A percentile compares a stretch with the other conserved stretches of the same genome.
Conservation (phyloP, 2,113 vertebrate genomes). For the Festucalex cinctus region DNA sequence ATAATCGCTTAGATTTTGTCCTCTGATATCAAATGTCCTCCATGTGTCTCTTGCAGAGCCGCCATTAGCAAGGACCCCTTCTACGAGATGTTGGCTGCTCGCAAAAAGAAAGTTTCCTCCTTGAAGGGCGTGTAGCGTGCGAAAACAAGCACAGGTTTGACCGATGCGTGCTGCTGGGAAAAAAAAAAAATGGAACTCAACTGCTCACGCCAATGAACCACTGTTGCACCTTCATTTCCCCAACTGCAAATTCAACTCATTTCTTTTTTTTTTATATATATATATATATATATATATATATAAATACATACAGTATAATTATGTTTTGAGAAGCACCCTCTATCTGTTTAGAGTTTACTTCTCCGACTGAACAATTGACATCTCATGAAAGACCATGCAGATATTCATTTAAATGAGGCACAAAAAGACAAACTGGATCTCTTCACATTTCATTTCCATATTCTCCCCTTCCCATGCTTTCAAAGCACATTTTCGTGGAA, state of each 20-base stretch:
- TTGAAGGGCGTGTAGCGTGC: slow-evolving; percentile 81
- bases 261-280: not conserved
- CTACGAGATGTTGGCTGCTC: slow-evolving; percentile 94
- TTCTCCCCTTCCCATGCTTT: not conserved
- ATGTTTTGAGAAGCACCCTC: not conserved
- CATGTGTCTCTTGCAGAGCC: slow-evolving; percentile 72
- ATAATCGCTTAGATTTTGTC: no score
- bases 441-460: not conserved
- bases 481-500: slow-evolving; percentile 32
- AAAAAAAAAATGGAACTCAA: slow-evolving; percentile 27
- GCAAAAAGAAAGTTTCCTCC: slow-evolving; percentile 97
- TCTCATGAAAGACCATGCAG: not conserved
- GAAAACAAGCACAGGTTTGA: slow-evolving; percentile 10
- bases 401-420: not conserved
- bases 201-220: not conserved
- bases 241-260: not conserved
- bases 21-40: not conserved
- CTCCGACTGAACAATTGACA: slow-evolving; percentile 1
- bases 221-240: slow-evolving; percentile 4
- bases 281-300: no score
- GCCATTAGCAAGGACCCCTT: slow-evolving; percentile 98
- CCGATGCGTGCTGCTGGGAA: not conserved
- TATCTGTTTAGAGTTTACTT: not conserved
- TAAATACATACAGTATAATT: not conserved
- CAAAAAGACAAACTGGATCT: slow-evolving; percentile 1